Evolutionary conservation across 1,140 invertebrate species (phyloP).

Genomic region (Drosophila orosa): DNA sequence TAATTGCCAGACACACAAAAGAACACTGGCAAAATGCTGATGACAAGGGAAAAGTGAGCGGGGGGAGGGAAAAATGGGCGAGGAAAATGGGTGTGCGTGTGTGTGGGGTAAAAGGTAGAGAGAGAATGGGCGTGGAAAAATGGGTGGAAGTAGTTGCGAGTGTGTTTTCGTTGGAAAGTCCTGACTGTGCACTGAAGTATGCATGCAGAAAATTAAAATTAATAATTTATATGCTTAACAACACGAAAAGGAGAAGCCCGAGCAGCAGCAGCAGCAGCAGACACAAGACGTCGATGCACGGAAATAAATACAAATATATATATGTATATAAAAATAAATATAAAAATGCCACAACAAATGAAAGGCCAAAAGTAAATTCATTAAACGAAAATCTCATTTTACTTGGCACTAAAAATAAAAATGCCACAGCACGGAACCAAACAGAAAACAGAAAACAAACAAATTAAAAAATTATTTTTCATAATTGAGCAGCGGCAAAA

Average conservation of each 20-base stretch:
- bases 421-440: constrained; percentile 12
- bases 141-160: constrained; percentile 39
- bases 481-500: constrained; percentile 68
- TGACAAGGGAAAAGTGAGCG: constrained; percentile 28
- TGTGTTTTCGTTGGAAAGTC: constrained; percentile 30
- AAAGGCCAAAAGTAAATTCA: constrained; percentile 57
- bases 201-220: constrained; percentile 84
- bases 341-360: constrained; percentile 18
- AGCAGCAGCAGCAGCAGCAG: background rate
- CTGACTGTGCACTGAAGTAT: constrained; percentile 73
- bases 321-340: constrained; percentile 23
- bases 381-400: constrained; percentile 68
- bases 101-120: constrained; percentile 7
- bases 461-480: constrained; percentile 73
- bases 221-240: constrained; percentile 82
- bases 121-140: constrained; percentile 25
- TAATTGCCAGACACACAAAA: constrained; percentile 84
- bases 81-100: constrained; percentile 13
- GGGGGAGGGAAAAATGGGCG: constrained; percentile 3
- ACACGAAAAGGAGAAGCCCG: constrained; percentile 12
- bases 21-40: constrained; percentile 60
- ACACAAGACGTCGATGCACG: constrained; percentile 35
- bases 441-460: constrained; percentile 56
- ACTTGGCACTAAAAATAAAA: constrained; percentile 18
- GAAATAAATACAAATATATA: constrained; percentile 48